Base-by-base conservation (phyloP, 2,113 vertebrate species). In the Rhinopomastus cyanomelas region DNA sequence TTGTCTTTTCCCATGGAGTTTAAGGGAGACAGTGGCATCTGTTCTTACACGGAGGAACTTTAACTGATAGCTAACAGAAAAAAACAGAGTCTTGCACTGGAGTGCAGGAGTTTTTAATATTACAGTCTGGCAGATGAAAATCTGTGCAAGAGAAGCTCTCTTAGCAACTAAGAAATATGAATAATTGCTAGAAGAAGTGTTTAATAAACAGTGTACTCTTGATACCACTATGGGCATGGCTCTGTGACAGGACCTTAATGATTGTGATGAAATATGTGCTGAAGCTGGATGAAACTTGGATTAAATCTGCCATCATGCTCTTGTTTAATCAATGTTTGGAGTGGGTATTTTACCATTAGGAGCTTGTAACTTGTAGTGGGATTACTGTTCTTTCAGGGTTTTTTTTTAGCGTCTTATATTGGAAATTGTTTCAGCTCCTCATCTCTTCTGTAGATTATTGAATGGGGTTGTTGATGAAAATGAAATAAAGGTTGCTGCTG, bases 401-500 rank as follows among this genome's bases (percentile, higher is more conserved):
- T 91, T 94, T 64, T 87, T 76, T 78, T 67, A 85, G 12, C 12
- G 1, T 75, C 85, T 81, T 93, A 49, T 93, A 75, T 77, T 95
- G 79, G 67, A 87, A 90, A 85, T 72, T 69, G 69, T 88, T 95
- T 94, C 81, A 12, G 1, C 92, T 85, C 52, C 84, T 93, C 87
- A 74, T 87, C 60, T 94, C 60, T 56, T 88, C 26, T 89, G 60
- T 91, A 60, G 91, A 56, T 91, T 77, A 72, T 60, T 93, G 91
- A 95, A 93, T 85, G 89, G 52, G 52, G 44, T n/a, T 92, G 82
- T 85, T 88, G 68, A 87, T 95, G 76, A 68, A 93, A 94, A 90
- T 90, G 39, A 92, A 93, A 87, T 93, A 92, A 95, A 95, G 56
- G 56, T 91, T 92, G 77, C 76, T 91, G 68, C 68, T 91, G 65